Evolutionary conservation across 2,113 vertebrate genomes (phyloP).

Genomic region (Clarias gariepinus): DNA sequence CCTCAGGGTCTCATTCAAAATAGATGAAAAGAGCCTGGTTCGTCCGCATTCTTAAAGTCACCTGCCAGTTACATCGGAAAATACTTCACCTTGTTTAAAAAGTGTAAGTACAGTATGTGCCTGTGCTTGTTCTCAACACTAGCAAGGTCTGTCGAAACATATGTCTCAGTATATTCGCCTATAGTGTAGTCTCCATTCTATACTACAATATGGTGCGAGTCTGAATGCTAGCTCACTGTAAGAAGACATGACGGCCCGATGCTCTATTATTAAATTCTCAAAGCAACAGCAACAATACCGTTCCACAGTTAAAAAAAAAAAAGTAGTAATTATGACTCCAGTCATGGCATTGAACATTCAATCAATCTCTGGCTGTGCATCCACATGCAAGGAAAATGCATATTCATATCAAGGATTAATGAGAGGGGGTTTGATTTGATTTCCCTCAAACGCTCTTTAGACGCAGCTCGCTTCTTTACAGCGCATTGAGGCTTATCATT

Average conservation of each 20-base stretch:
- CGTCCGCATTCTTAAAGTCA: not conserved
- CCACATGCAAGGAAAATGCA: constrained; percentile 18
- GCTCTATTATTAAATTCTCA: not conserved
- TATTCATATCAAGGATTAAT: constrained; percentile 19
- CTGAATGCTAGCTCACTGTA: not conserved
- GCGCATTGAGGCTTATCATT: not conserved
- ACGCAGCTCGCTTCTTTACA: not conserved
- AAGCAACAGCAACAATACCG: not conserved
- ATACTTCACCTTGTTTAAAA: not conserved
- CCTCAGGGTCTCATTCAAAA: constrained; percentile 66
- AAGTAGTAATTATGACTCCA: constrained; percentile 8
- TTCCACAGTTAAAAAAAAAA: not conserved
- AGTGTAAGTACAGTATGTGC: not conserved
- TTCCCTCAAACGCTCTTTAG: constrained; percentile 21
- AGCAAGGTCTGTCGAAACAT: not conserved
- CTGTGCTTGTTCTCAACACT: not conserved
- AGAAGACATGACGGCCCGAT: not conserved
- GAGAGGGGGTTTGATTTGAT: constrained; percentile 20
- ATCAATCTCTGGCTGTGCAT: not conserved
- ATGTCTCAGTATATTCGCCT: not conserved
- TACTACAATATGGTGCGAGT: not conserved
- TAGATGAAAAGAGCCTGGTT: constrained; percentile 60
- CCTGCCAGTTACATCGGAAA: not conserved
- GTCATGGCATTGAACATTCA: not conserved
- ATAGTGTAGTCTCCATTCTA: no score